These are phyloP conservation scores for Emydura subglobosa DNA, from an alignment of 2,113 vertebrate species.

Conservation along the genomic window DNA sequence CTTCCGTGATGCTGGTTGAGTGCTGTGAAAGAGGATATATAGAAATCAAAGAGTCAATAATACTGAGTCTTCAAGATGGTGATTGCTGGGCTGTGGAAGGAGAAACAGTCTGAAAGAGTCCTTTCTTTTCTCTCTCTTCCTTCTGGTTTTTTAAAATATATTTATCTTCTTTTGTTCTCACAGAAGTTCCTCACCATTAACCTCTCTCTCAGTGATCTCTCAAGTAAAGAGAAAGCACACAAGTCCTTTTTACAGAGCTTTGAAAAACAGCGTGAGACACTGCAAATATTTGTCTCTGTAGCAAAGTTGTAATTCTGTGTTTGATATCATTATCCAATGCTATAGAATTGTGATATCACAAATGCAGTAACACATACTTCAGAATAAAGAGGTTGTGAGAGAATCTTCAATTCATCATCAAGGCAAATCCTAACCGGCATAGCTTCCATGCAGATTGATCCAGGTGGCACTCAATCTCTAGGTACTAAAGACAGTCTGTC, in stretches of 20 bases:
- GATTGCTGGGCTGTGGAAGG: neutral
- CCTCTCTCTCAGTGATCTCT: neutral
- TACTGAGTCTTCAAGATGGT: neutral
- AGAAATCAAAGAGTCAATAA: neutral
- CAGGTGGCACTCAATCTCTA: neutral
- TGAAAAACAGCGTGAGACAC: neutral
- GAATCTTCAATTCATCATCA: neutral
- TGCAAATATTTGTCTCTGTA: neutral
- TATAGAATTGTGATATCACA: neutral
- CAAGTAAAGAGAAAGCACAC: neutral
- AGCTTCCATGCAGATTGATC: neutral
- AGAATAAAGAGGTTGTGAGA: neutral
- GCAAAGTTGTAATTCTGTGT: neutral
- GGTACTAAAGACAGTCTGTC: neutral
- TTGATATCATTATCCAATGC: neutral
- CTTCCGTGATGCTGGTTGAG: neutral
- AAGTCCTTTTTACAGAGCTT: neutral
- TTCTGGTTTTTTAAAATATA: neutral
- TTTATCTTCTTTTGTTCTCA: neutral
- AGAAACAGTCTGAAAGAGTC: neutral
- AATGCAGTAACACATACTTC: neutral
- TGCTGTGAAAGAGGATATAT: neutral
- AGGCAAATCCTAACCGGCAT: neutral
- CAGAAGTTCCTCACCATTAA: neutral
- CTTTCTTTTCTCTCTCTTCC: neutral